phyloP scores from a whole-genome alignment of 2,888 invertebrate genomes.

The Idaea dimidiata region DNA sequence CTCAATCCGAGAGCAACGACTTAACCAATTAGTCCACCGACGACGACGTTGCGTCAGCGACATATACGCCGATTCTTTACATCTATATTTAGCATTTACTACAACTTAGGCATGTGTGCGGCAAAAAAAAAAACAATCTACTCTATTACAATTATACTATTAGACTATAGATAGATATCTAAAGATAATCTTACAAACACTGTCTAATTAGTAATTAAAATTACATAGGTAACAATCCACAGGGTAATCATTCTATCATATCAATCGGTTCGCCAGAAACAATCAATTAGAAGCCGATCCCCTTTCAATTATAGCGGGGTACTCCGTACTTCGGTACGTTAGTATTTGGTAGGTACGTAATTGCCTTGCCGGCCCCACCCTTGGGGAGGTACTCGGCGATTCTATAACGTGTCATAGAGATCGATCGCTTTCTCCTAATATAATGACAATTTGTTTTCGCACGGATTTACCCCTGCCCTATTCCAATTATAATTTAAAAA shows the following conservation, averaged over 20 bases:
- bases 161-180: neutral
- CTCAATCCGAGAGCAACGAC: too few relatives aligned
- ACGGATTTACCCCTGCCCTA: too few relatives aligned
- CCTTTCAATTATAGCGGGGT: slow-evolving; percentile 78
- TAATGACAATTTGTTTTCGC: neutral
- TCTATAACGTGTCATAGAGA: slow-evolving; percentile 2
- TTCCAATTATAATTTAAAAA: too few relatives aligned
- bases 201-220: too few relatives aligned
- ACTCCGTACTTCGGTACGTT: slow-evolving; percentile 40
- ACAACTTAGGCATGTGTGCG: too few relatives aligned
- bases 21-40: too few relatives aligned
- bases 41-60: too few relatives aligned
- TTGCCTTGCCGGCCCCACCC: slow-evolving; percentile 55
- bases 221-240: slow-evolving; percentile 1
- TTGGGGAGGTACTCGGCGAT: slow-evolving; percentile 34
- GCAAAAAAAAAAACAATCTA: too few relatives aligned
- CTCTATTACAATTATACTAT: too few relatives aligned
- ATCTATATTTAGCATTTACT: too few relatives aligned
- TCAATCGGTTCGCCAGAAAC: slow-evolving; percentile 69
- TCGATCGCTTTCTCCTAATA: neutral
- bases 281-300: slow-evolving; percentile 74
- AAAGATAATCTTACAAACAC: neutral
- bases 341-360: slow-evolving; percentile 50
- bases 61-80: too few relatives aligned
- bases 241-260: slow-evolving; percentile 68